Evolutionary conservation across 2,797 vertebrate genomes (phyloP).

Genomic region (Melanotaenia parkinsoni): DNA sequence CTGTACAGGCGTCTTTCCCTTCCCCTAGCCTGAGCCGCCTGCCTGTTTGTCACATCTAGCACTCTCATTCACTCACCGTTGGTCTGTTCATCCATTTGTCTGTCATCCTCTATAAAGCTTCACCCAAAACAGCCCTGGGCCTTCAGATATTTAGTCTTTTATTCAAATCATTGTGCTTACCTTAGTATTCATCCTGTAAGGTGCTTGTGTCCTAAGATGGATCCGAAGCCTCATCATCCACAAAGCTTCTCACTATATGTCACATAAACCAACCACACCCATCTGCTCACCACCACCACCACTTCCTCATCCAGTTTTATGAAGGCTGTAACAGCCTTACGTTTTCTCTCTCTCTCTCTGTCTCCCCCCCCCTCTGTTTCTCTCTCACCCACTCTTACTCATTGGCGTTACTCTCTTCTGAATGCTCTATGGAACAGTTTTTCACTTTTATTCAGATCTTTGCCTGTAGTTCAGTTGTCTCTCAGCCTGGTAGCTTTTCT

Average conservation of each 20-base stretch:
- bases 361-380: slow-evolving; percentile 7
- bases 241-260: slow-evolving; percentile 19
- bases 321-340: slow-evolving; percentile 31
- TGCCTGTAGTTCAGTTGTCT: slow-evolving; percentile 13
- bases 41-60: slow-evolving; percentile 72
- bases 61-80: slow-evolving; percentile 63
- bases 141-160: slow-evolving; percentile 56
- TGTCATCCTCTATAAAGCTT: slow-evolving; percentile 71
- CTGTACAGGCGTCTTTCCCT: slow-evolving; percentile 58
- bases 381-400: slow-evolving; percentile 54
- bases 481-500: slow-evolving; percentile 12
- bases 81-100: slow-evolving; percentile 72
- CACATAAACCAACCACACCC: slow-evolving; percentile 63
- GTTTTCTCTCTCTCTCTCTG: too few species aligned
- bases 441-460: slow-evolving; percentile 12
- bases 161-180: slow-evolving; percentile 67
- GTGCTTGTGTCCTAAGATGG: slow-evolving; percentile 29
- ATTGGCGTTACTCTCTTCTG: slow-evolving; percentile 41
- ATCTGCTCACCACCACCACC: slow-evolving; percentile 56
- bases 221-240: slow-evolving; percentile 42
- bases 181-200: slow-evolving; percentile 72
- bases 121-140: slow-evolving; percentile 51
- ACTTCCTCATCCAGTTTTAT: slow-evolving; percentile 65
- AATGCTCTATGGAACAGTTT: slow-evolving; percentile 23
- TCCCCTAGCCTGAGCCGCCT: slow-evolving; percentile 63